Conservation (phyloP, 2,113 vertebrate genomes). For the Xiphophorus couchianus region DNA sequence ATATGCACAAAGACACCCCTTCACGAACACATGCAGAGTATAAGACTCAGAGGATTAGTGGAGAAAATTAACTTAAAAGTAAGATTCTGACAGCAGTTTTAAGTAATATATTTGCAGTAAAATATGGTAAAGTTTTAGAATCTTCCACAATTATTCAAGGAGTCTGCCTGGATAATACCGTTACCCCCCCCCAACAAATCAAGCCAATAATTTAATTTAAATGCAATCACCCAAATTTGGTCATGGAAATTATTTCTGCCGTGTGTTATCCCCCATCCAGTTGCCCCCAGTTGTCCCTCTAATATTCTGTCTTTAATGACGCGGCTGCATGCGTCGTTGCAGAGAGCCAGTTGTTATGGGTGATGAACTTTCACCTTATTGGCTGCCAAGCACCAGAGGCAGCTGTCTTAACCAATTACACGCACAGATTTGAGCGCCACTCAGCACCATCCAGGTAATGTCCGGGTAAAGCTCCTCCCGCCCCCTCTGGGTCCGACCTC, state of each 20-base stretch:
- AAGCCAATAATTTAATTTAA: conserved; percentile 58
- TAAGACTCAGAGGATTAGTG: too few relatives aligned
- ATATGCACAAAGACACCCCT: too few relatives aligned
- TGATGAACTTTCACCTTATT: conserved; percentile 80
- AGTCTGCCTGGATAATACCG: conserved; percentile 34
- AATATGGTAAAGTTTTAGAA: neutral
- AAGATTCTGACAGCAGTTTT: neutral
- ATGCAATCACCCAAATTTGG: conserved; percentile 64
- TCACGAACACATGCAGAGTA: too few relatives aligned
- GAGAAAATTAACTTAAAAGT: neutral
- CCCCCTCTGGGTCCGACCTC: conserved; percentile 50
- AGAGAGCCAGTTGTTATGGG: conserved; percentile 70
- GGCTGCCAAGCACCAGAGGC: conserved; percentile 72
- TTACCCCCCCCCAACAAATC: conserved; percentile 42
- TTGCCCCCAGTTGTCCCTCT: conserved; percentile 27
- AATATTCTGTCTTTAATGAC: conserved; percentile 71
- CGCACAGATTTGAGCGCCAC: conserved; percentile 75
- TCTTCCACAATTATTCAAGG: conserved; percentile 24
- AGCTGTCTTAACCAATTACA: conserved; percentile 82
- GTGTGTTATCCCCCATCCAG: conserved; percentile 22
- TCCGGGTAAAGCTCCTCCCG: conserved; percentile 63
- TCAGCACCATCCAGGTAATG: conserved; percentile 77
- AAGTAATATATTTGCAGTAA: neutral
- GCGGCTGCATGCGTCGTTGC: conserved; percentile 54
- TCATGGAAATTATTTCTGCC: conserved; percentile 61